Evolutionary conservation across 2,113 vertebrate genomes (phyloP), one percentile per base, ranked within the genome.

Genomic region (Onychostruthus taczanowskii): DNA sequence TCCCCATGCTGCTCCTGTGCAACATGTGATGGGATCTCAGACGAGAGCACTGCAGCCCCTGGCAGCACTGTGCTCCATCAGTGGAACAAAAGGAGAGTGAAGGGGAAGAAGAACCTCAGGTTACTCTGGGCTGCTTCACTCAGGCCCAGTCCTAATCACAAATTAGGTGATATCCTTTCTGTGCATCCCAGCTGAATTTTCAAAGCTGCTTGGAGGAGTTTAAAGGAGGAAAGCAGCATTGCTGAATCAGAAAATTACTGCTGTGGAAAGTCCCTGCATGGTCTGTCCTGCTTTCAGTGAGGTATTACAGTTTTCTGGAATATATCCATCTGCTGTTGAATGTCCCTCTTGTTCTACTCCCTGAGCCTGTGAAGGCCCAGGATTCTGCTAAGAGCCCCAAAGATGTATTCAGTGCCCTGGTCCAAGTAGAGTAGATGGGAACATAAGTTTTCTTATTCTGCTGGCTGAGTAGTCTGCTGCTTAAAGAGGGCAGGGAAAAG

Each of bases 11-110:
- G 6, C 19, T 82, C 30, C 64, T 21, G 16, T 41, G 50, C 53
- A 7, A 3, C 1, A 4, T 30, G 15, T 28, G 64, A 58, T 50
- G 70, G 55, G 73, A 61, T 61, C 47, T 46, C 47, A 62, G 46
- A 33, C 0, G 5, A 39, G 55, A 62, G 37, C 52, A 47, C 41
- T 0, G 0, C 1, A 0, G 14, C 47, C 43, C 41, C 39, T 26
- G 68, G 75, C 74, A 67, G 62, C 35, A 10, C 43, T 0, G 0
- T 46, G 50, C 72, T 70, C 39, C 28, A 16, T 50, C 64, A 30
- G 2, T 26, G 33, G 62, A 73, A 84, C 44, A 62, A 73, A 83
- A 76, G 63, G 74, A 84, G 49, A 27, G 27, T 6, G 31, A 86
- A 91, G 70, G 44, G 64, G 86, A 67, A 53, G 49, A 50, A 44